Conservation (phyloP, 2,113 vertebrate genomes). For the Aphyosemion australe region DNA sequence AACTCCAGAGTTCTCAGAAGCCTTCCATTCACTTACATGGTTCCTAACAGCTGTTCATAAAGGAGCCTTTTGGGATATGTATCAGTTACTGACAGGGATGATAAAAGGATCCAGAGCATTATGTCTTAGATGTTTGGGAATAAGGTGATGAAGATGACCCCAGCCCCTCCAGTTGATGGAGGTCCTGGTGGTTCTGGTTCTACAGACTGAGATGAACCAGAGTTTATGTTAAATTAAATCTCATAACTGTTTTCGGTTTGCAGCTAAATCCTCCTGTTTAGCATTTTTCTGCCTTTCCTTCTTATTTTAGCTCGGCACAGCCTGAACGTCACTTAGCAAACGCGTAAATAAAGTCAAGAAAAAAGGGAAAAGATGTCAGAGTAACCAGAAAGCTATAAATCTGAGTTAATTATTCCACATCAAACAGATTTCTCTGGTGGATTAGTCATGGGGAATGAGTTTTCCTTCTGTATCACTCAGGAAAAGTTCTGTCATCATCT, state of each 20-base stretch:
- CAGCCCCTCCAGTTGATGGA: too few relatives aligned
- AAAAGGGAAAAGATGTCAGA: not conserved
- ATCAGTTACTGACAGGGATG: too few relatives aligned
- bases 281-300: not conserved
- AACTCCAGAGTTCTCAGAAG: too few relatives aligned
- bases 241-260: not conserved
- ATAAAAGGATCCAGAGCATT: too few relatives aligned
- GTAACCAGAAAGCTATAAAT: not conserved
- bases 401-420: constrained; percentile 3
- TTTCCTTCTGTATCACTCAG: not conserved
- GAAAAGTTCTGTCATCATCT: not conserved
- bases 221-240: not conserved
- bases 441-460: not conserved
- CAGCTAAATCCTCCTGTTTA: not conserved
- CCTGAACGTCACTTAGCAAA: not conserved
- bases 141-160: not conserved
- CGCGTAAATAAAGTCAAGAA: not conserved
- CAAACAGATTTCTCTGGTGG: constrained; percentile 1
- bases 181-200: not conserved
- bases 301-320: not conserved
- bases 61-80: too few relatives aligned
- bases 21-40: too few relatives aligned
- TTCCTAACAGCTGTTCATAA: too few relatives aligned
- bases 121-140: not conserved
- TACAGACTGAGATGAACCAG: not conserved